phyloP scores from a whole-genome alignment of 2,888 invertebrate species.

The Ectobius pallidus region DNA sequence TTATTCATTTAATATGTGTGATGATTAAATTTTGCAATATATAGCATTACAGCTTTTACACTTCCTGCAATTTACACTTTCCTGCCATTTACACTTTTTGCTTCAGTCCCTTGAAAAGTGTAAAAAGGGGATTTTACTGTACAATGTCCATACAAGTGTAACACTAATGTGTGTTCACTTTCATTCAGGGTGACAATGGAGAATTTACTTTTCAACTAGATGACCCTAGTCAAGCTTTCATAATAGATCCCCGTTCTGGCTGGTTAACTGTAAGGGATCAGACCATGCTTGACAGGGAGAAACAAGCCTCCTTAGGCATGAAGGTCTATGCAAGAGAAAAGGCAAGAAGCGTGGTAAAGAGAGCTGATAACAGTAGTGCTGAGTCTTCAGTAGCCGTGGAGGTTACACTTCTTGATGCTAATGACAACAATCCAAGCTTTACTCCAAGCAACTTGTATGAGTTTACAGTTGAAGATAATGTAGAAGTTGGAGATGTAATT shows the following conservation, averaged over 20 bases:
- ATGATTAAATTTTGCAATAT: no score
- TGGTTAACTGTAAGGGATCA: conserved; percentile 84
- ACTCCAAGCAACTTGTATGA: conserved; percentile 83
- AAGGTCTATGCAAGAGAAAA: conserved; percentile 74
- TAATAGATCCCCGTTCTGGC: conserved; percentile 77
- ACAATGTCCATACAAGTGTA: no score
- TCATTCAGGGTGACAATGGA: conserved; percentile 72
- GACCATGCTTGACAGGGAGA: conserved; percentile 79
- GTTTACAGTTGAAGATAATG: conserved; percentile 72
- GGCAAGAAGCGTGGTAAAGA: conserved; percentile 68
- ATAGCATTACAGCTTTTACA: no score
- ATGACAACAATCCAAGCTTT: conserved; percentile 90
- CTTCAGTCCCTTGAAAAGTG: no score
- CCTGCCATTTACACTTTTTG: no score
- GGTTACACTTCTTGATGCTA: conserved; percentile 84
- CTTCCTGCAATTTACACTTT: no score
- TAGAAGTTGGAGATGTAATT: conserved; percentile 71
- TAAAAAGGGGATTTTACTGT: no score
- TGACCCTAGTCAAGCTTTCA: conserved; percentile 77
- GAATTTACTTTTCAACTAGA: conserved; percentile 81
- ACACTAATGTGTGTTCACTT: no score
- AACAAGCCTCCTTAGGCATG: conserved; percentile 72
- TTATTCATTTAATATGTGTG: no score
- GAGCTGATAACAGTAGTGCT: conserved; percentile 52
- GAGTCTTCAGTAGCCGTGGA: conserved; percentile 71